Evolutionary conservation across 1,140 invertebrate species (phyloP).

Genomic region (Heliothis virescens): DNA sequence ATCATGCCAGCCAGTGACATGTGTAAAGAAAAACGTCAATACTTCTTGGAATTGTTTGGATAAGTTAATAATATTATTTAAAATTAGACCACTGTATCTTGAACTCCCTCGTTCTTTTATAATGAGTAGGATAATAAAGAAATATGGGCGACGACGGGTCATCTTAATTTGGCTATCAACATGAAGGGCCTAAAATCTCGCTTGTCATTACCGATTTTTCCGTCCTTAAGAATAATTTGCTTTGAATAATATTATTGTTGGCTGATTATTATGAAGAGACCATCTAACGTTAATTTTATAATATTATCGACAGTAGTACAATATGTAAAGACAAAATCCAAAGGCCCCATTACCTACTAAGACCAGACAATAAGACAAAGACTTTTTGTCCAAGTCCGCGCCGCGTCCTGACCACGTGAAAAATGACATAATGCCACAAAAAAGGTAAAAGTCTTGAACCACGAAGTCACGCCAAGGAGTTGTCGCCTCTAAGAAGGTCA

Average conservation of each 20-base stretch:
- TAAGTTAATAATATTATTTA: conserved; percentile 64
- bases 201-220: conserved; percentile 66
- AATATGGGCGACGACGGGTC: not conserved
- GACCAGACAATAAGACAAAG: conserved; percentile 4
- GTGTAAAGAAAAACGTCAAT: conserved; percentile 68
- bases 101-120: conserved; percentile 38
- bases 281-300: too few relatives aligned
- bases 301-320: too few relatives aligned
- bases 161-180: conserved; percentile 48
- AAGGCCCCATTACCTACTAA: too few relatives aligned
- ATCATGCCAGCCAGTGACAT: conserved; percentile 55
- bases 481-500: conserved; percentile 43
- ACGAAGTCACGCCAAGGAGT: conserved; percentile 42
- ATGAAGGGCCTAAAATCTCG: conserved; percentile 60
- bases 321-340: too few relatives aligned
- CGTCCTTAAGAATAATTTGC: conserved; percentile 49
- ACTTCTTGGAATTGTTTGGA: conserved; percentile 73
- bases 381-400: not conserved
- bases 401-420: conserved; percentile 19
- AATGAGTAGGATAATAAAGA: not conserved
- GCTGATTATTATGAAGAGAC: not conserved
- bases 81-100: conserved; percentile 57
- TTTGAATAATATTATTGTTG: not conserved
- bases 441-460: conserved; percentile 53
- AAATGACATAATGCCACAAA: conserved; percentile 47